Base-by-base conservation (phyloP, 2,797 vertebrate genomes). In the Cichlasoma orientale region DNA sequence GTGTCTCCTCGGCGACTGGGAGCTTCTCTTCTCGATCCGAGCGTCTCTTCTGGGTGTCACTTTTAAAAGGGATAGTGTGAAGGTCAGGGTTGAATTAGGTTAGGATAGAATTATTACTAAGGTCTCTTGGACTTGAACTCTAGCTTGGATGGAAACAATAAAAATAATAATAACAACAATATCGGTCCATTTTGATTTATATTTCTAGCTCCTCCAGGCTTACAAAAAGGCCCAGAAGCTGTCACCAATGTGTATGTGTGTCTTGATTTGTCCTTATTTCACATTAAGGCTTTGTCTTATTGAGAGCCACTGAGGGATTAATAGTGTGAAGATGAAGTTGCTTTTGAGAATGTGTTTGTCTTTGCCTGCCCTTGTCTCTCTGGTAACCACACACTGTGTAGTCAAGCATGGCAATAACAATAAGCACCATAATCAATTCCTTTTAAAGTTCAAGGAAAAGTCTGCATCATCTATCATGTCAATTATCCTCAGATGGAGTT, bases 1-100 rank as follows among this genome's bases (percentile, higher is more conserved):
- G 77, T 82, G 92, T 91, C 89, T 93, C 92, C 83, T 79, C 80
- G 14, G 82, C 27, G 90, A 84, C 91, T 89, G 80, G 1, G 74
- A 87, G 90, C 85, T 75, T 76, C 85, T 80, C 87, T 85, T 68
- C 87, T 88, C 78, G 88, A 84, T 87, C 36, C 0, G 11, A 41
- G 86, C 8, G 63, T 88, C 88, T 83, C 88, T 69, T 83, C 68
- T 77, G 82, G 81, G 82, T 82, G 88, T 87, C 84, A 79, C 44
- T 78, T 86, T 57, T 82, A 33, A 76, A 79, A 38, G 41, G 50
- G 74, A 59, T 56, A 55, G 72, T 0, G n/a, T 12, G 4, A 56
- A 52, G 41, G 21, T 13, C 2, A 7, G 58, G 31, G 36, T 25
- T 56, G 23, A 81, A 80, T 82, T 63, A 27, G 56, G 44, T 74